Evolutionary conservation across 2,888 invertebrate genomes (phyloP).

Genomic region (Oxytorus armatus): DNA sequence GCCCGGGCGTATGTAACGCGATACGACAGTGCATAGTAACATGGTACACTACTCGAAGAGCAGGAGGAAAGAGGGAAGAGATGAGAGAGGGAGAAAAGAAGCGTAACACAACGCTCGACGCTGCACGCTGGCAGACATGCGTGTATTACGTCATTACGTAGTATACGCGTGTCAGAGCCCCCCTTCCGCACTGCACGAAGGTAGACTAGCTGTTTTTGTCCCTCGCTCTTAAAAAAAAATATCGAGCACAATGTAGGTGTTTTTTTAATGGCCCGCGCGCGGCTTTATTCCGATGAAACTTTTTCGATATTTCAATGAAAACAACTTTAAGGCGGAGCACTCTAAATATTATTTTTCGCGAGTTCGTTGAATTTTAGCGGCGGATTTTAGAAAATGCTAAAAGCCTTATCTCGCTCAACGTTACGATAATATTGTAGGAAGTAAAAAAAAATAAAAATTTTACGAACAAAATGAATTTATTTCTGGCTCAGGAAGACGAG

Average conservation of each 20-base stretch:
- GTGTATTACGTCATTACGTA: conserved; percentile 45
- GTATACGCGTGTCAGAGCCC: conserved; percentile 22
- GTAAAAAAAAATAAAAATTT: no score
- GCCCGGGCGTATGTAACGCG: conserved; percentile 37
- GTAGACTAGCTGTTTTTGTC: conserved; percentile 36
- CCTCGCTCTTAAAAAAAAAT: conserved; percentile 21
- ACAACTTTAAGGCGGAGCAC: no score
- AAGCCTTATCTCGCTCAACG: no score
- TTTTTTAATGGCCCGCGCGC: no score
- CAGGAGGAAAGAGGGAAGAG: conserved; percentile 32
- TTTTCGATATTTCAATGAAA: no score
- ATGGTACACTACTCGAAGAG: conserved; percentile 24
- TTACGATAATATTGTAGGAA: no score
- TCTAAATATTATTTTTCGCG: no score
- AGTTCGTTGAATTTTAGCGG: no score
- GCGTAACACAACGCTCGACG: conserved; percentile 47
- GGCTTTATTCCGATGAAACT: no score
- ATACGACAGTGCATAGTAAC: conserved; percentile 51
- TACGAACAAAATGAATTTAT: no score
- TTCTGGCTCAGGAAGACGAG: no score
- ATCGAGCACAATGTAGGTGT: background rate
- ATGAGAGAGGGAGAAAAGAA: background rate
- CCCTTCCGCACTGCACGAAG: conserved; percentile 10
- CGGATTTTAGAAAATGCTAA: no score
- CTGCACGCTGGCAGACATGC: conserved; percentile 39